phyloP scores from a whole-genome alignment of 2,113 vertebrate species.

The Catharus minimus region DNA sequence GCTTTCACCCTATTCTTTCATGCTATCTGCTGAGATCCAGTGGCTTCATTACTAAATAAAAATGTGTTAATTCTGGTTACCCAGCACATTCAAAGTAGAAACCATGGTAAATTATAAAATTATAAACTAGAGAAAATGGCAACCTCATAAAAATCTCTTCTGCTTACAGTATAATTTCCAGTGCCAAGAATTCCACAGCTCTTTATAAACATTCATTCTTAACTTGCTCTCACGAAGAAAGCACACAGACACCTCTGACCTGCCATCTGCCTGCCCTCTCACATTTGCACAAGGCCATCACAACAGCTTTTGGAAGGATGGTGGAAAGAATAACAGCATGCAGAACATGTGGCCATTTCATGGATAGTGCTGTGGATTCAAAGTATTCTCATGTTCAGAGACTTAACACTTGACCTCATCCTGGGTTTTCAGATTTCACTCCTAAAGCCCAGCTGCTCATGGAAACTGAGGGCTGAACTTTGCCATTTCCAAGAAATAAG shows the following conservation, averaged over 20 bases:
- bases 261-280: neutral
- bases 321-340: neutral
- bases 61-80: neutral
- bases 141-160: constrained; percentile 1
- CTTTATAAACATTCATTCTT: constrained; percentile 22
- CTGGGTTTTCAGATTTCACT: neutral
- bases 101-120: neutral
- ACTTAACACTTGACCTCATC: constrained; percentile 2
- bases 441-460: neutral
- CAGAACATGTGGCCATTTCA: neutral
- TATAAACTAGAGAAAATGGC: neutral
- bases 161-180: neutral
- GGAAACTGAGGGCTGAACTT: neutral
- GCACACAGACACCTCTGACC: neutral
- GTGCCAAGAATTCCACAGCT: constrained; percentile 7
- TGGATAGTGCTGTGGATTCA: neutral
- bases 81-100: neutral
- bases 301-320: neutral
- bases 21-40: neutral
- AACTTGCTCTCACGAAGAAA: neutral
- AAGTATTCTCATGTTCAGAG: neutral
- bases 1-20: neutral
- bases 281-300: neutral
- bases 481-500: neutral
- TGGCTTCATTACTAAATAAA: neutral